Conservation (phyloP, 2,888 invertebrate genomes). For the Uropetala carovei region DNA sequence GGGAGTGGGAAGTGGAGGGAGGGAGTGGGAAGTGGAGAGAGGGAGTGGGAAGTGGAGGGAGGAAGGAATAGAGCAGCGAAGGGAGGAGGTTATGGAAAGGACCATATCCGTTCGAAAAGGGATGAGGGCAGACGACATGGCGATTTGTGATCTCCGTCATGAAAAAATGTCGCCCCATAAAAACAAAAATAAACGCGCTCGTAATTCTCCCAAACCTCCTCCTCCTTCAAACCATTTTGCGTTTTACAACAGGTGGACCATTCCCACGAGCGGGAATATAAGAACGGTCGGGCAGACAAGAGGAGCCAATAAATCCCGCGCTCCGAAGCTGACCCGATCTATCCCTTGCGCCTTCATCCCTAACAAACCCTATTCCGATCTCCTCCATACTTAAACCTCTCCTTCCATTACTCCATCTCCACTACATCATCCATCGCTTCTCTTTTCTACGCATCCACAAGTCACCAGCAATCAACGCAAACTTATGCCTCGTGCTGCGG, state of each 20-base stretch:
- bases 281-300: background rate
- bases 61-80: background rate
- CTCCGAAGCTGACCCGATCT: constrained; percentile 52
- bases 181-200: constrained; percentile 50
- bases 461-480: too few relatives aligned
- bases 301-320: constrained; percentile 44
- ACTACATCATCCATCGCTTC: background rate
- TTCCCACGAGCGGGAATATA: constrained; percentile 17
- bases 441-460: background rate
- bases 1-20: background rate
- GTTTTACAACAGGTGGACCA: constrained; percentile 55
- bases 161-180: constrained; percentile 63
- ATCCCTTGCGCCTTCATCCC: constrained; percentile 14
- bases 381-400: background rate
- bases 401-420: background rate
- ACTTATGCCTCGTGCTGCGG: background rate
- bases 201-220: constrained; percentile 30
- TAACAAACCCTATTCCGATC: constrained; percentile 2
- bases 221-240: constrained; percentile 37
- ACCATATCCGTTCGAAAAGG: constrained; percentile 20
- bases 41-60: background rate
- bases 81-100: constrained; percentile 26
- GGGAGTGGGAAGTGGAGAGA: background rate
- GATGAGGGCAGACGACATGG: constrained; percentile 38
- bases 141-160: constrained; percentile 55